Percentiles rank a stretch among this genome's conserved stretches.
Evolutionary conservation across 2,888 invertebrate genomes (phyloP).

Genomic region (Arge pagana): DNA sequence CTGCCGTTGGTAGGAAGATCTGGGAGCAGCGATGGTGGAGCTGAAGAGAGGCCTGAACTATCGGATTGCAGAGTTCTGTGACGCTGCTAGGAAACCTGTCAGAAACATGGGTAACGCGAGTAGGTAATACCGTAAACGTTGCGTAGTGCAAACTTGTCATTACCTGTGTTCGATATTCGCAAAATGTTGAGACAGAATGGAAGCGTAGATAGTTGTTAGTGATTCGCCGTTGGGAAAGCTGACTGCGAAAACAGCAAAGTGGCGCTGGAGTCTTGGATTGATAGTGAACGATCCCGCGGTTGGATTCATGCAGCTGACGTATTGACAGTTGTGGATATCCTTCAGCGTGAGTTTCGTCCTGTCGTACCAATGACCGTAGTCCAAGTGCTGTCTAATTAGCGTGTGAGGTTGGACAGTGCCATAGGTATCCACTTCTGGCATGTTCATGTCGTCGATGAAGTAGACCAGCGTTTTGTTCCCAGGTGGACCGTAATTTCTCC

Average conservation of each 20-base stretch:
- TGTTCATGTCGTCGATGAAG: constrained; percentile 97
- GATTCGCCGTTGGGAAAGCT: constrained; percentile 83
- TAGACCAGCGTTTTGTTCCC: constrained; percentile 92
- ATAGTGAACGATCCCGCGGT: constrained; percentile 97
- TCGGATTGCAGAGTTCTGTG: constrained; percentile 59
- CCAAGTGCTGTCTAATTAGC: constrained; percentile 91
- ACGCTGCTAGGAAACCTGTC: constrained; percentile 48
- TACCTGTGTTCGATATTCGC: constrained; percentile 80
- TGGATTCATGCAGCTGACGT: constrained; percentile 97
- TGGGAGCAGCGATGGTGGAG: constrained; percentile 85
- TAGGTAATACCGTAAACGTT: not conserved
- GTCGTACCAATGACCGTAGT: constrained; percentile 96
- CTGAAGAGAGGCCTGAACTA: constrained; percentile 82
- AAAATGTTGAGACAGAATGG: constrained; percentile 86
- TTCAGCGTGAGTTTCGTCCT: constrained; percentile 85
- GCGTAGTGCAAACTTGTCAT: not conserved
- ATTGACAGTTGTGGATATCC: constrained; percentile 96
- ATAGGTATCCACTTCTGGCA: constrained; percentile 92
- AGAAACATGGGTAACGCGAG: constrained; percentile 6
- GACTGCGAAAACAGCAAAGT: constrained; percentile 87
- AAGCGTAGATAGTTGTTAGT: constrained; percentile 84
- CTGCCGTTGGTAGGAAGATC: constrained; percentile 91
- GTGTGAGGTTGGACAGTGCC: constrained; percentile 97
- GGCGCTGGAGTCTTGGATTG: constrained; percentile 89
- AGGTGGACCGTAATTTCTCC: constrained; percentile 91